A percentile compares a stretch with the other conserved stretches of the same genome.
These are phyloP conservation scores for Synanthedon tipuliformis DNA, from an alignment of 2,888 invertebrate species.

Conservation along the genomic window DNA sequence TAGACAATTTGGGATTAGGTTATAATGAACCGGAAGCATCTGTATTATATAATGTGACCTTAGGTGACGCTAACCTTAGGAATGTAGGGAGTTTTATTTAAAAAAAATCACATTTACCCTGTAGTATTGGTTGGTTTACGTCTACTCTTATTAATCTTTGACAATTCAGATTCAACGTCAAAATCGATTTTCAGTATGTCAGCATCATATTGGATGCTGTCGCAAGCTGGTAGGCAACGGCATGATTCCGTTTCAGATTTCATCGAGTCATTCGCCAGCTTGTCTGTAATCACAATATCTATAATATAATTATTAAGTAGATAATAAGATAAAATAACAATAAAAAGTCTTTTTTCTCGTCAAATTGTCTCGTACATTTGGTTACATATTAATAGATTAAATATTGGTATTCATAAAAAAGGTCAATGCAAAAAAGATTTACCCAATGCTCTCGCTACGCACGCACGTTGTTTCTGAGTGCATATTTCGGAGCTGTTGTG, in stretches of 20 bases:
- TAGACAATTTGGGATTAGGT: too few species aligned
- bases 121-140: not conserved
- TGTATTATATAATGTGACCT: too few species aligned
- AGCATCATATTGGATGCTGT: conserved; percentile 73
- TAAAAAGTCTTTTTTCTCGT: too few species aligned
- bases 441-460: not conserved
- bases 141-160: not conserved
- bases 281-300: not conserved
- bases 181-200: conserved; percentile 72
- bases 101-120: not conserved
- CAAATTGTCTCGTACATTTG: too few species aligned
- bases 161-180: conserved; percentile 19
- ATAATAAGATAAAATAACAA: too few species aligned
- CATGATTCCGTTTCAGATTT: conserved; percentile 17
- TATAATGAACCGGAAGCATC: too few species aligned
- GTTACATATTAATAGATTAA: too few species aligned
- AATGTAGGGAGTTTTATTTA: too few species aligned
- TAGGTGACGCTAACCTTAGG: too few species aligned
- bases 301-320: too few species aligned
- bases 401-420: too few species aligned
- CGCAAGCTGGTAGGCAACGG: conserved; percentile 66
- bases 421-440: not conserved
- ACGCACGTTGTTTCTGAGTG: not conserved
- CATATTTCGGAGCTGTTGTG: not conserved
- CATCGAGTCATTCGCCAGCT: not conserved